Percentiles rank a stretch among this genome's conserved stretches.
Evolutionary conservation across 2,113 vertebrate genomes (phyloP).

Genomic region (Onychorhynchus coronatus): DNA sequence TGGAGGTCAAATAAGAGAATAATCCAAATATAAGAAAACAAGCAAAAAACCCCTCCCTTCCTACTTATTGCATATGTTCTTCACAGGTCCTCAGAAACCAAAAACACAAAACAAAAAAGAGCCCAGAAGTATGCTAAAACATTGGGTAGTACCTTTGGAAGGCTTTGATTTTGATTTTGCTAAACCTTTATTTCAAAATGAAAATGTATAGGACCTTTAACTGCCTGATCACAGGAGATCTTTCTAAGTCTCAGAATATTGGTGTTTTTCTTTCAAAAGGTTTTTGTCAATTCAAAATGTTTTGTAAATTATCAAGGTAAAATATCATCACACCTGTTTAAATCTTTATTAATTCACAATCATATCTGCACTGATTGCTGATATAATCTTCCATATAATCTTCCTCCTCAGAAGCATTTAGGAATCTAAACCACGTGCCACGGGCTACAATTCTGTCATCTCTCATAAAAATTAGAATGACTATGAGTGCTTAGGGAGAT

Average conservation of each 20-base stretch:
- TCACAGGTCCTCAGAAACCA: background rate
- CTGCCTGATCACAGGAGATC: background rate
- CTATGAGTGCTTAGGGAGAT: background rate
- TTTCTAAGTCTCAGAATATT: background rate
- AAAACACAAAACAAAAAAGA: background rate
- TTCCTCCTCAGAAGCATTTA: background rate
- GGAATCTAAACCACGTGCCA: slow-evolving; percentile 24
- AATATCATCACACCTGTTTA: background rate
- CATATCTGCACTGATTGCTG: background rate
- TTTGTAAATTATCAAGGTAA: background rate
- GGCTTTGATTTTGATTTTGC: background rate
- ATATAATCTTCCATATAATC: background rate
- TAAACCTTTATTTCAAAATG: background rate
- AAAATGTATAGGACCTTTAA: background rate
- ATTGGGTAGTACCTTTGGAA: background rate
- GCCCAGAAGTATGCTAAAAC: background rate
- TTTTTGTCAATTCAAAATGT: background rate
- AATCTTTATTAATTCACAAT: background rate
- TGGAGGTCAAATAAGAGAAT: background rate
- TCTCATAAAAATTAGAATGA: background rate
- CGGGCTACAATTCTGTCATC: background rate
- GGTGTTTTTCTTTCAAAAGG: background rate
- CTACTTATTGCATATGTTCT: background rate
- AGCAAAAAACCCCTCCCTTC: background rate
- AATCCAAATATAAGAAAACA: background rate